Base-by-base conservation (phyloP, 2,113 vertebrate genomes). In the Mustela nigripes region DNA sequence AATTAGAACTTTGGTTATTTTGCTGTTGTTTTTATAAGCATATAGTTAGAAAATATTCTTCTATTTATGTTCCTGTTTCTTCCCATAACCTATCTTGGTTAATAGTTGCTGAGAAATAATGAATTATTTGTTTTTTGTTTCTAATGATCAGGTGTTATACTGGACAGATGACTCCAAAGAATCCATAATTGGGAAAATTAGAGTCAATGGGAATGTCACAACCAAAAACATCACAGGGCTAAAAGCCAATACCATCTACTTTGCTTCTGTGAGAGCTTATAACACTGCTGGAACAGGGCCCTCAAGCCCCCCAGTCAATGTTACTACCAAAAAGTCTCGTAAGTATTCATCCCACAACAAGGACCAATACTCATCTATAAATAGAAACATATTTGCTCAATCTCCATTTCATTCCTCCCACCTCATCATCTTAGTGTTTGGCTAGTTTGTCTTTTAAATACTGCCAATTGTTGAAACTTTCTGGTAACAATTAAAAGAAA, bases 241-340 rank as follows among this genome's bases (percentile, higher is more conserved):
- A 74, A 99, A 98, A 97, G 99, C 99, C 4, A 99, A 99, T 96
- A 99, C 99, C 0, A 50, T 98, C 7, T 99, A 99, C 81, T 99
- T 99, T 81, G 98, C 99, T 89, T 98, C 99, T 0, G 99, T 99
- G 95, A 97, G 99, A 90, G 99, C 99, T 18, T 99, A 99, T 95
- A 99, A 99, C 98, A 99, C 99, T 0, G 99, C 99, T 0, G 99
- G 99, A 31, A 95, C 99, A 0, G 99, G 99, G 10, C 99, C 99
- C n/a, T 98, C 99, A 21, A 99, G 99, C 96, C 21, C 96, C 56
- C 98, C 98, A 0, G 99, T 99, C 94, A 99, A 99, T 6, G 98
- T 99, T 87, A 99, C 99, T 97, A 99, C 99, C 94, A 99, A 99
- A 97, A 99, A 99, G 96, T 99, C 99, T 90, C 99, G 99, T 99